Base-by-base conservation (phyloP, 1,140 invertebrate species). In the Chrysomallon squamiferum region DNA sequence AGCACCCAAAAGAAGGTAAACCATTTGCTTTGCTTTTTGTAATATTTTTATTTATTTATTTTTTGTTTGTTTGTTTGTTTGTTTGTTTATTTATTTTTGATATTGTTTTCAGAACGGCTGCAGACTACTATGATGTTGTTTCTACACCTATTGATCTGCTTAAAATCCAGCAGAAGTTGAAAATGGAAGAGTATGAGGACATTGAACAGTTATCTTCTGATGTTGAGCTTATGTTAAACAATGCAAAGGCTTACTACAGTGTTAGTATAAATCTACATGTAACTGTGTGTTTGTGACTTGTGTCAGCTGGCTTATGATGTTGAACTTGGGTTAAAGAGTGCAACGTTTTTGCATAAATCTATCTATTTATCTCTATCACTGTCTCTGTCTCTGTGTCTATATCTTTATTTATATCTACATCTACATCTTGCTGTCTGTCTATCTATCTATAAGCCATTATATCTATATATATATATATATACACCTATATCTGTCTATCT, bases 191-290 rank as follows among this genome's bases (percentile, higher is more conserved):
- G 92, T 97, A 89, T 89, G 91, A 91, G 4, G 89, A 87, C 68
- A 84, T 99, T 13, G 85, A 88, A 45, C 94, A 97, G 59, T 89
- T 99, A 87, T 95, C 98, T 80, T 90, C 91, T 56, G 97, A 99
- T 88, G 86, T 99, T 22, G 83, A 93, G 73, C 87, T 95, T 18
- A 95, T 99, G 92, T 93, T 94, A 45, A 93, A 93, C 72, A 99
- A 99, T 87, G 97, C 97, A 0, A 97, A 96, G 80, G 88, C 90
- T 15, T 99, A 97, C 87, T 98, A 98, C 83, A 96, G 91, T 87
- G 91, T 91, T 85, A 65, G 61, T 72, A 6, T 45, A 5, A 38
- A 15, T 38, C 35, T 38, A n/a, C n/a, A n/a, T n/a, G n/a, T n/a
- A n/a, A n/a, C n/a, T n/a, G n/a, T n/a, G n/a, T n/a, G n/a, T n/a